Evolutionary conservation across 2,113 vertebrate genomes (phyloP).

Genomic region (Colinus virginianus): DNA sequence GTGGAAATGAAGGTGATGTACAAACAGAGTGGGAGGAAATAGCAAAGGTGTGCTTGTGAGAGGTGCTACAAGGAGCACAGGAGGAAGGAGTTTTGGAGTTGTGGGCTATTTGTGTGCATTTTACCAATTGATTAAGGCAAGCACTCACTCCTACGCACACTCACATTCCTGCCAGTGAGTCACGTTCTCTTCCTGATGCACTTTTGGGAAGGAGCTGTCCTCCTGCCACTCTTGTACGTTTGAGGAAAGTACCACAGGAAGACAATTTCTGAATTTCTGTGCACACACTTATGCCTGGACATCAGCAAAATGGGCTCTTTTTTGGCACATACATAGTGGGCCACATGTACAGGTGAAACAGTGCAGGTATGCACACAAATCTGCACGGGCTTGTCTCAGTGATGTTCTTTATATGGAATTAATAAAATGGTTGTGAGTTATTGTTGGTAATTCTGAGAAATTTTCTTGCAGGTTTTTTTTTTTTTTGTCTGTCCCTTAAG

Average conservation of each 20-base stretch:
- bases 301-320: background rate
- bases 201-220: background rate
- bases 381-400: background rate
- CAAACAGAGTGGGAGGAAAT: background rate
- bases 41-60: background rate
- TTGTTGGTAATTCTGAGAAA: background rate
- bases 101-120: background rate
- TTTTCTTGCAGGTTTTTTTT: background rate
- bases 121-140: background rate
- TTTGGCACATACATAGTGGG: background rate
- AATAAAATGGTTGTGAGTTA: background rate
- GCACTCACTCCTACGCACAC: fast-evolving
- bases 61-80: fast-evolving
- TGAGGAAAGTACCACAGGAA: background rate
- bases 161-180: background rate
- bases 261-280: fast-evolving
- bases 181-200: background rate
- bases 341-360: background rate
- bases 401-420: background rate
- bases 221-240: fast-evolving
- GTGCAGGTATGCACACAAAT: too few species aligned
- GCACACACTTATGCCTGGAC: fast-evolving
- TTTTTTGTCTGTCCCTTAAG: background rate
- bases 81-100: background rate
- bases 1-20: background rate